These are phyloP conservation scores for Drosophila helvetica DNA, from an alignment of 2,888 invertebrate genomes.

Conservation along the genomic window DNA sequence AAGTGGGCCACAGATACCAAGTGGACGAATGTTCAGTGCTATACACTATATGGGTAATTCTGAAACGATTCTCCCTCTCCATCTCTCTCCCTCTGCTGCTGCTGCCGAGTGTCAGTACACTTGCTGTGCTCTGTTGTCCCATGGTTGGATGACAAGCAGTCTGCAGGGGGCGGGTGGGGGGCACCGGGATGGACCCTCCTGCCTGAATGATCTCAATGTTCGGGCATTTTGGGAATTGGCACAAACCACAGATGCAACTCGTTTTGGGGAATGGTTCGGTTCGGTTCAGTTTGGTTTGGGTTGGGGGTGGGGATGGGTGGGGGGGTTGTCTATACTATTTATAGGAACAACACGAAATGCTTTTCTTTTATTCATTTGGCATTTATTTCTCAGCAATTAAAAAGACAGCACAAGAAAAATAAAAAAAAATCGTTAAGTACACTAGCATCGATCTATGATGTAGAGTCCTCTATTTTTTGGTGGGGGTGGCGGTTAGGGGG, in stretches of 20 bases:
- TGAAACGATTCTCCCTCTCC: slow-evolving; percentile 19
- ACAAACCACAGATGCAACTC: slow-evolving; percentile 41
- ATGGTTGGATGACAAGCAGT: slow-evolving; percentile 37
- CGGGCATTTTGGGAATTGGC: slow-evolving; percentile 58
- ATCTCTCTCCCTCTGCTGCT: slow-evolving; percentile 5
- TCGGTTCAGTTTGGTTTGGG: no score
- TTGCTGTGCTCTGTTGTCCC: slow-evolving; percentile 46
- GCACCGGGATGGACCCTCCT: not conserved
- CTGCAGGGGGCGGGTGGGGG: not conserved
- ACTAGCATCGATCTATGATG: slow-evolving; percentile 59
- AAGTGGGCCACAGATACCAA: slow-evolving; percentile 55
- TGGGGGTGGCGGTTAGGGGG: slow-evolving; percentile 55
- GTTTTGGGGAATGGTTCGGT: not conserved
- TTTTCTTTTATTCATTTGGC: slow-evolving; percentile 53
- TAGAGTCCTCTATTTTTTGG: slow-evolving; percentile 43
- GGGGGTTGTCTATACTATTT: slow-evolving; percentile 44
- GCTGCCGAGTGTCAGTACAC: slow-evolving; percentile 71
- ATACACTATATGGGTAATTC: slow-evolving; percentile 61
- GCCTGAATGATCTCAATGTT: slow-evolving; percentile 68
- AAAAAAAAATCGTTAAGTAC: slow-evolving; percentile 47
- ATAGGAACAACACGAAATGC: slow-evolving; percentile 47
- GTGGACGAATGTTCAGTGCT: not conserved
- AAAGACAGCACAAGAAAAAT: slow-evolving; percentile 36
- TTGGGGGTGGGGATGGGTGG: no score
- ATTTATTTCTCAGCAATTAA: slow-evolving; percentile 67